Base-by-base conservation (phyloP, 2,888 invertebrate genomes). In the Drosophila flavopinicola region DNA sequence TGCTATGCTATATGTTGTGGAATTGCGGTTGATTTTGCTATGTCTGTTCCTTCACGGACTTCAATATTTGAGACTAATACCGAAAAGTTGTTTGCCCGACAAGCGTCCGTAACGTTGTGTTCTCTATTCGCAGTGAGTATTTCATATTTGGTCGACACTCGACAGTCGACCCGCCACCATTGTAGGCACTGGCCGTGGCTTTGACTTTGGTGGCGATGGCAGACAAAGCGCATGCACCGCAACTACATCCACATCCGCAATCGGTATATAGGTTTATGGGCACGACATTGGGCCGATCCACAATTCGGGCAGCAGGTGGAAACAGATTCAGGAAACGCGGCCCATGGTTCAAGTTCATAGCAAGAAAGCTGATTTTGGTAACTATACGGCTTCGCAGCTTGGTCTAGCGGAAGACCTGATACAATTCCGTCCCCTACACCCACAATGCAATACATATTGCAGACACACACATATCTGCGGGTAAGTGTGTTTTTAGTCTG, bases 361-460 rank as follows among this genome's bases (percentile, higher is more conserved):
- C 52, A 51, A 73, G 66, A 73, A 74, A 74, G 74, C 74, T 74
- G 74, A 74, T 75, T 73, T 75, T 74, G 71, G 56, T 44, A 67
- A 39, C 54, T 71, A 24, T 74, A 75, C 20, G 74, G 74, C 74
- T 74, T 74, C 74, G 6, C 33, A 9, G 53, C 44, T 68, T 42
- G 69, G 58, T 47, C 68, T 68, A 39, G 57, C 51, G 59, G 45
- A 66, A 66, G 59, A 52, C 58, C 47, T n/a, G n/a, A n/a, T n/a
- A n/a, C n/a, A n/a, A n/a, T n/a, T 49, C 33, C 44, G 60, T 41
- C 30, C 53, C 63, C 30, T 27, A 32, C 29, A 32, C 24, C n/a
- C 30, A 15, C 17, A 17, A 59, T 6, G 24, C 6, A 29, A 17
- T 44, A 66, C 11, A 47, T 35, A 27, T 27, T n/a, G 25, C 51